These are phyloP conservation scores for Neodon shergylaensis DNA, from an alignment of 2,113 vertebrate genomes.

Conservation along the genomic window DNA sequence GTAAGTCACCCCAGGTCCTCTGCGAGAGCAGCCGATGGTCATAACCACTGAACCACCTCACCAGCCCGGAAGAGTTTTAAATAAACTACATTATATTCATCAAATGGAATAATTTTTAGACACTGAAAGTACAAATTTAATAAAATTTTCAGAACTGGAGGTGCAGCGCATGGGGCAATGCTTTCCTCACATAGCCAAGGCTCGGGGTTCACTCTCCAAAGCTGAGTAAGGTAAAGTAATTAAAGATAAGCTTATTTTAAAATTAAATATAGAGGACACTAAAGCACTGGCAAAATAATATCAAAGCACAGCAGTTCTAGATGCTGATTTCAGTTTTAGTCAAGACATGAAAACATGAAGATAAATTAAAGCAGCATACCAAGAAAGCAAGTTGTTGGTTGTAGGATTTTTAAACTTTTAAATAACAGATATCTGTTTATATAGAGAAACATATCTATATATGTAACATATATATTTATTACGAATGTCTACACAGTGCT, in stretches of 20 bases:
- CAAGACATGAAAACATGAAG: slow-evolving; percentile 14
- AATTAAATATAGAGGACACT: neutral
- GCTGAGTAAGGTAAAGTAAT: neutral
- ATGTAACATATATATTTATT: neutral
- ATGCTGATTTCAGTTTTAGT: slow-evolving; percentile 12
- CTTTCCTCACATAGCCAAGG: neutral
- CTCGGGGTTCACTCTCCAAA: neutral
- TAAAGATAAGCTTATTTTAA: neutral
- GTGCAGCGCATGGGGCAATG: neutral
- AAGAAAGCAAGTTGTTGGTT: neutral
- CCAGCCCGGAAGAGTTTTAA: neutral
- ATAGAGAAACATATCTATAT: neutral
- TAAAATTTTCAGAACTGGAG: neutral
- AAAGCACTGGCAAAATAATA: neutral
- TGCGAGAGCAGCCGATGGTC: neutral
- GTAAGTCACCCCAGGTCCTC: neutral
- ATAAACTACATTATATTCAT: neutral
- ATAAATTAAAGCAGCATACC: neutral
- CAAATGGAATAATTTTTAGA: slow-evolving; percentile 27
- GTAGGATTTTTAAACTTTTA: neutral
- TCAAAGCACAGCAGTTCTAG: slow-evolving; percentile 1
- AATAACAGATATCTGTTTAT: neutral
- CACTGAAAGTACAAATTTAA: slow-evolving; percentile 21
- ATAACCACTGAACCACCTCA: neutral
- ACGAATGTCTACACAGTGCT: neutral